Conservation (phyloP, 2,113 vertebrate genomes). For the Leptodactylus fuscus region DNA sequence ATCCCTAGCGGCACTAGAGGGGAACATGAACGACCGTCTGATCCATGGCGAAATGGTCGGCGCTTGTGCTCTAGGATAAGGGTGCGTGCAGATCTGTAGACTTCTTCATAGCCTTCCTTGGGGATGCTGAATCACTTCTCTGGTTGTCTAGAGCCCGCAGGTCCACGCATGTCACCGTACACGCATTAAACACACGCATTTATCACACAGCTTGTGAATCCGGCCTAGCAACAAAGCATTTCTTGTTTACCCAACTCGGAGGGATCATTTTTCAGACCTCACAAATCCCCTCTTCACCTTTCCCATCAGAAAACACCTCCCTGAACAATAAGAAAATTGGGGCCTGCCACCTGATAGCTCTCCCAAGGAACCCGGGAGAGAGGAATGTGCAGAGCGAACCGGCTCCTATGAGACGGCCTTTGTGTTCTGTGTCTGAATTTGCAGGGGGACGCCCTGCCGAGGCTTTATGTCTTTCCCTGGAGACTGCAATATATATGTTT, state of each 20-base stretch:
- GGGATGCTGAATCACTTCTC: slow-evolving; percentile 45
- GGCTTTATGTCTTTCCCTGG: slow-evolving; percentile 45
- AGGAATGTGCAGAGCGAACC: slow-evolving; percentile 49
- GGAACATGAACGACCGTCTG: not conserved
- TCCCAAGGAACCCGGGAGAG: slow-evolving; percentile 68
- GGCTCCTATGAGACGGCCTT: slow-evolving; percentile 57
- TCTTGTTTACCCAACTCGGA: slow-evolving; percentile 74
- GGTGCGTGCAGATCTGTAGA: not conserved
- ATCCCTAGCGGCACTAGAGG: not conserved
- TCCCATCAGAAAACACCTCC: slow-evolving; percentile 78
- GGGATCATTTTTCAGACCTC: slow-evolving; percentile 74
- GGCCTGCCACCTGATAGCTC: slow-evolving; percentile 71
- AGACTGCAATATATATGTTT: slow-evolving; percentile 58
- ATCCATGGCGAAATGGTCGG: not conserved
- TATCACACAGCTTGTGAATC: slow-evolving; percentile 61
- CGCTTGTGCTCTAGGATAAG: not conserved
- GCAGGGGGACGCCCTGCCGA: slow-evolving; percentile 51
- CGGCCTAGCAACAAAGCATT: slow-evolving; percentile 70
- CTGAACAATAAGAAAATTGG: slow-evolving; percentile 74
- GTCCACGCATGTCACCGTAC: slow-evolving; percentile 53
- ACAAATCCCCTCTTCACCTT: slow-evolving; percentile 77
- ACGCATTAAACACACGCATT: slow-evolving; percentile 54
- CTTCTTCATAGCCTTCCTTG: not conserved
- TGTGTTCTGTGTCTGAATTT: slow-evolving; percentile 53
- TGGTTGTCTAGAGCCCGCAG: slow-evolving; percentile 53